Base-by-base conservation (phyloP, 2,797 vertebrate species). In the Sebastes hubbsi region DNA sequence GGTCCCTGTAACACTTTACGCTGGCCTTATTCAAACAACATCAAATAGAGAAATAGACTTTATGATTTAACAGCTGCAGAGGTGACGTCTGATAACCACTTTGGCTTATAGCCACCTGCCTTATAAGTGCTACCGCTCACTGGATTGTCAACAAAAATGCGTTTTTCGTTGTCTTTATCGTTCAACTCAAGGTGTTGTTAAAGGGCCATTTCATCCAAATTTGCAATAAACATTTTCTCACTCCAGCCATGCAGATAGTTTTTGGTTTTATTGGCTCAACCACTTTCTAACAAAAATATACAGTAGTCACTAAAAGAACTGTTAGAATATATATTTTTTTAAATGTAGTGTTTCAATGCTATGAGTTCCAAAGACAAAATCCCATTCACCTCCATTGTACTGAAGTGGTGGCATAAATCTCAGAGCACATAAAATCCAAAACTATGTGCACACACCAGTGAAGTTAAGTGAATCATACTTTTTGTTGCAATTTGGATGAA, bases 1-100 rank as follows among this genome's bases (percentile, higher is more conserved):
- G 13, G 32, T 60, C 54, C 5, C 22, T 68, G 29, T 63, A 59
- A 59, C n/a, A 69, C n/a, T 69, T 69, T 20, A 65, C 52, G 66
- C 56, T 64, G 77, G 22, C 34, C 36, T 63, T 8, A 54, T 77
- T 72, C 24, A 71, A 67, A 75, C 24, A 67, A 75, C 24, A 29
- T 65, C 2, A 73, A 30, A 22, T 4, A 52, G 6, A 38, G 1
- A 32, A 55, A 54, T 24, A 34, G 30, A 4, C 46, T 58, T 73
- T 30, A 49, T 64, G 32, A 64, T 8, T 16, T 38, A 61, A 42
- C 11, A 8, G 49, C 16, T 59, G 60, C 71, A 70, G 8, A 20
- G 29, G 3, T 56, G 30, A 64, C 11, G 16, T 27, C 32, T 46
- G 16, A 65, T 25, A 11, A 30, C 16, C 49, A 16, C 20, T 14